These are phyloP conservation scores for Dascillus cervinus DNA, from an alignment of 2,888 invertebrate species.

Conservation along the genomic window DNA sequence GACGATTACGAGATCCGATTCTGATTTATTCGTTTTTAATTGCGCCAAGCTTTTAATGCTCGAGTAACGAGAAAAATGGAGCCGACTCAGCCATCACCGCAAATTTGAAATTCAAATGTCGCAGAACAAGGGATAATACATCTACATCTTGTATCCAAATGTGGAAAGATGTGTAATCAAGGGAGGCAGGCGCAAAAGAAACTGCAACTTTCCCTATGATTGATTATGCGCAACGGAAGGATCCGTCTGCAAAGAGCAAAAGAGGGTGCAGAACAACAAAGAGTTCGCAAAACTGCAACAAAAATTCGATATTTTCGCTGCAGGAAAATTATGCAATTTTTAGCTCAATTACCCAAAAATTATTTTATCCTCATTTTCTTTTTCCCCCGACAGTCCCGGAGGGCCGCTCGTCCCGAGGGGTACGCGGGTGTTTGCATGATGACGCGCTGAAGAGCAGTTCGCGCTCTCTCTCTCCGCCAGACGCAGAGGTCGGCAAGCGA, in stretches of 20 bases:
- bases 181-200: slow-evolving; percentile 8
- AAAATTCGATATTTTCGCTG: too few species aligned
- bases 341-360: too few species aligned
- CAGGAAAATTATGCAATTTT: too few species aligned
- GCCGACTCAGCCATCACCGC: too few species aligned
- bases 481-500: slow-evolving; percentile 22
- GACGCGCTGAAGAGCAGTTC: slow-evolving; percentile 30
- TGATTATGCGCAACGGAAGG: slow-evolving; percentile 8
- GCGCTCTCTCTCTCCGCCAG: slow-evolving; percentile 32
- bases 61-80: too few species aligned
- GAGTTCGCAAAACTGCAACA: too few species aligned
- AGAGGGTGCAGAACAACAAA: slow-evolving; percentile 6
- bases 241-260: slow-evolving; percentile 7
- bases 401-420: slow-evolving; percentile 31
- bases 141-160: slow-evolving; percentile 8
- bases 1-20: too few species aligned
- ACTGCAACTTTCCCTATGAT: slow-evolving; percentile 10
- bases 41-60: too few species aligned
- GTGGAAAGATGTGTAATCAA: slow-evolving; percentile 10
- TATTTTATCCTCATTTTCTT: slow-evolving; percentile 13
- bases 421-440: slow-evolving; percentile 25
- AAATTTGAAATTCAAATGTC: too few species aligned
- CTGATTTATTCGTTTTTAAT: too few species aligned
- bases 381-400: slow-evolving; percentile 16
- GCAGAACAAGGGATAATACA: too few species aligned